Conservation (phyloP, 2,797 vertebrate genomes). For the Cossypha dichroa region DNA sequence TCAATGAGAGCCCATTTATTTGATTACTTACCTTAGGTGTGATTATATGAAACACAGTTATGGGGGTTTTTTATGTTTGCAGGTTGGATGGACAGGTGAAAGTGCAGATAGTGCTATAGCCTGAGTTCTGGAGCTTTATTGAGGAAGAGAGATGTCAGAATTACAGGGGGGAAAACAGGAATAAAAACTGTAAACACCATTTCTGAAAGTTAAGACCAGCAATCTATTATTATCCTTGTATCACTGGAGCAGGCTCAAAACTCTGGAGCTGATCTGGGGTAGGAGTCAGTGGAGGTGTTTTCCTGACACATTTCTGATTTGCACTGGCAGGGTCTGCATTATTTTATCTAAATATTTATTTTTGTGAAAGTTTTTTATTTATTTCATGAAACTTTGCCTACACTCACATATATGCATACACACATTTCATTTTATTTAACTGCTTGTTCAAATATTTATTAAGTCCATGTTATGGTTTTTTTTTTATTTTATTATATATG, state of each 20-base stretch:
- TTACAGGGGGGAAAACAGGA: accelerated
- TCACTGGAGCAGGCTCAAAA: background rate
- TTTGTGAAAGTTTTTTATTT: background rate
- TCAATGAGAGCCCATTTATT: background rate
- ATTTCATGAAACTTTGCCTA: background rate
- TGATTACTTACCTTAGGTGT: background rate
- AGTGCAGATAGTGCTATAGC: background rate
- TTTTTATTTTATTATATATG: background rate
- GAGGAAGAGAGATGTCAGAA: background rate
- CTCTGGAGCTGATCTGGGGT: background rate
- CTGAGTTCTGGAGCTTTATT: background rate
- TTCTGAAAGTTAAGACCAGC: background rate
- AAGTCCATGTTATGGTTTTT: background rate
- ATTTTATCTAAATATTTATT: background rate
- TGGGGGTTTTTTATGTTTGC: accelerated
- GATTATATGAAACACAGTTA: background rate
- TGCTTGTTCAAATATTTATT: background rate
- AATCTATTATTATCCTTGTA: background rate
- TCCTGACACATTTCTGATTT: background rate
- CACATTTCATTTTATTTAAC: background rate
- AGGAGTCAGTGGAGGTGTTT: background rate
- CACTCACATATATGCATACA: accelerated
- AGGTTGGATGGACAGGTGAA: background rate
- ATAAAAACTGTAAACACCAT: background rate
- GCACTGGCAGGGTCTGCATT: background rate